phyloP scores from a whole-genome alignment of 2,888 invertebrate species.

The Synanthedon myopaeformis region DNA sequence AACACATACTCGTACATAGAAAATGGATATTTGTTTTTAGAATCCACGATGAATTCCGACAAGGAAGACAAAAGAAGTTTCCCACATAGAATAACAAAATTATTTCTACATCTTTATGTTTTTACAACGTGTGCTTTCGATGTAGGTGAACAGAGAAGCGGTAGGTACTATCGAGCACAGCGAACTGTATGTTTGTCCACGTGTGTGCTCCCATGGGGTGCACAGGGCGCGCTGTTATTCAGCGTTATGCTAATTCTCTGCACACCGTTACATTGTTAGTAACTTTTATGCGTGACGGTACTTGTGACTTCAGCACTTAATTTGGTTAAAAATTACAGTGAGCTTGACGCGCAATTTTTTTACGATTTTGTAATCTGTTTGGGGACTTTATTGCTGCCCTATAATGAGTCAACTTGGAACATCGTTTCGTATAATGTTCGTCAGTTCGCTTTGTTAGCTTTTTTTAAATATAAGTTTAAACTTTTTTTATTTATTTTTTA shows the following conservation, averaged over 20 bases:
- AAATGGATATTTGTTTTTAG: no score
- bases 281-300: constrained; percentile 32
- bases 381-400: background rate
- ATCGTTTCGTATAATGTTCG: no score
- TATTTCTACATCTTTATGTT: constrained; percentile 16
- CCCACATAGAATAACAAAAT: constrained; percentile 1
- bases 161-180: constrained; percentile 16
- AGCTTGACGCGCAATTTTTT: background rate
- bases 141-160: constrained; percentile 4
- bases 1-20: background rate
- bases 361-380: background rate
- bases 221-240: constrained; percentile 39
- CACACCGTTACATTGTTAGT: constrained; percentile 31
- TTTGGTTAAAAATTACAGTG: background rate
- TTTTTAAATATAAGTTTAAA: no score
- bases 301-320: constrained; percentile 8
- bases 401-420: no score
- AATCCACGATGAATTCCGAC: no score
- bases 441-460: no score
- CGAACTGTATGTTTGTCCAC: constrained; percentile 45
- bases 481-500: no score
- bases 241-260: constrained; percentile 56
- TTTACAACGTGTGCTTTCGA: constrained; percentile 16
- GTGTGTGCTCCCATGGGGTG: constrained; percentile 47
- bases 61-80: constrained; percentile 2